These are phyloP conservation scores for Cairina moschata DNA, from an alignment of 2,113 vertebrate genomes.

Conservation along the genomic window DNA sequence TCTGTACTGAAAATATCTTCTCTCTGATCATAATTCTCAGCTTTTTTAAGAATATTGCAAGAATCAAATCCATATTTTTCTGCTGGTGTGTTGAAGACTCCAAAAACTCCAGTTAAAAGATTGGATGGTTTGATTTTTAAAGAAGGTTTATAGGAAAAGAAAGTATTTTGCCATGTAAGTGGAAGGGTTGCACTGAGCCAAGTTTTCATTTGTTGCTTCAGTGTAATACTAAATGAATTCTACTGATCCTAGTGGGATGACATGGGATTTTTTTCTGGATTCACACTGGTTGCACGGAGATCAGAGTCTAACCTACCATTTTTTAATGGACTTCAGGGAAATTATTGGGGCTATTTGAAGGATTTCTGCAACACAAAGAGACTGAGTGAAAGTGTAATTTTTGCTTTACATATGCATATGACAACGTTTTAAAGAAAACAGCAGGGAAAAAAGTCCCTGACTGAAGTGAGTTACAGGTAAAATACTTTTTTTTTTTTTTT, in stretches of 20 bases:
- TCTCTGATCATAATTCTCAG: neutral
- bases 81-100: neutral
- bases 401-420: neutral
- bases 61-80: neutral
- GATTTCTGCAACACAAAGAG: neutral
- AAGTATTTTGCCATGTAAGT: neutral
- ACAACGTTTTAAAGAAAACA: neutral
- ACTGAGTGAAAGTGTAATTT: neutral
- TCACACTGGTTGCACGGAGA: neutral
- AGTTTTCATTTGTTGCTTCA: neutral
- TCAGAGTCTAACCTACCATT: neutral
- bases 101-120: neutral
- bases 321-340: neutral
- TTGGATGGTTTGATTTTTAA: neutral
- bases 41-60: neutral
- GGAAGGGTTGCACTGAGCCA: neutral
- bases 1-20: slow-evolving; percentile 6
- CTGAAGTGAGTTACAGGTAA: neutral
- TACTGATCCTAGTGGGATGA: neutral
- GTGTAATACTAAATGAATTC: neutral
- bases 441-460: neutral
- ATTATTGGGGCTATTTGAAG: neutral
- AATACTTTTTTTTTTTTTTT: neutral
- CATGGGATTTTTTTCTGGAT: neutral
- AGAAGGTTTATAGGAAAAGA: neutral